Conservation (phyloP, 2,888 invertebrate genomes). For the Acronicta psi region DNA sequence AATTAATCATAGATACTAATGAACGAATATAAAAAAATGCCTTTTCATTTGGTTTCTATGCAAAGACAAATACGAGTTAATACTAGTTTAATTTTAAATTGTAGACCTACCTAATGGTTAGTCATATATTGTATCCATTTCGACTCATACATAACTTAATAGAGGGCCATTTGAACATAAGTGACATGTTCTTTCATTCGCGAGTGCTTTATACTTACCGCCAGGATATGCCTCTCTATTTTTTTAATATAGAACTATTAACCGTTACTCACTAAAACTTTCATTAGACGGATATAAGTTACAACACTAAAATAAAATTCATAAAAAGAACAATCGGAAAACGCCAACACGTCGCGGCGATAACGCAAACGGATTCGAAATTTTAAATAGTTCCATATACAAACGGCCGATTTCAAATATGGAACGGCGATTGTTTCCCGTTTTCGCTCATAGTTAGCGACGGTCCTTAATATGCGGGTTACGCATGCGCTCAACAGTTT, state of each 20-base stretch:
- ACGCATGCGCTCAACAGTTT: constrained; percentile 84
- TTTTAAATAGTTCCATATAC: constrained; percentile 88
- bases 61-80: constrained; percentile 27
- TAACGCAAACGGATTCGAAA: constrained; percentile 88
- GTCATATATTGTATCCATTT: constrained; percentile 36
- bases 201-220: constrained; percentile 43
- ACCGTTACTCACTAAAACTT: constrained; percentile 55
- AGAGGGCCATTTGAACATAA: constrained; percentile 43
- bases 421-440: constrained; percentile 87
- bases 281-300: constrained; percentile 67
- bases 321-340: constrained; percentile 83
- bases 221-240: constrained; percentile 54
- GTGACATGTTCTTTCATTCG: constrained; percentile 46
- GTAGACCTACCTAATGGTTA: constrained; percentile 23
- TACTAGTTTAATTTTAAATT: constrained; percentile 24
- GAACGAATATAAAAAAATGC: neutral
- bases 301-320: constrained; percentile 50
- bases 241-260: constrained; percentile 51
- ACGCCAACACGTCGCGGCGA: constrained; percentile 85
- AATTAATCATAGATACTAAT: too few relatives aligned
- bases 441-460: constrained; percentile 84
- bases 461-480: constrained; percentile 87
- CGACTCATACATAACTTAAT: constrained; percentile 42
- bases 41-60: neutral
- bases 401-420: constrained; percentile 85